Evolutionary conservation across 2,888 invertebrate genomes (phyloP).

Genomic region (Ashinkailepas kermadecensis): DNA sequence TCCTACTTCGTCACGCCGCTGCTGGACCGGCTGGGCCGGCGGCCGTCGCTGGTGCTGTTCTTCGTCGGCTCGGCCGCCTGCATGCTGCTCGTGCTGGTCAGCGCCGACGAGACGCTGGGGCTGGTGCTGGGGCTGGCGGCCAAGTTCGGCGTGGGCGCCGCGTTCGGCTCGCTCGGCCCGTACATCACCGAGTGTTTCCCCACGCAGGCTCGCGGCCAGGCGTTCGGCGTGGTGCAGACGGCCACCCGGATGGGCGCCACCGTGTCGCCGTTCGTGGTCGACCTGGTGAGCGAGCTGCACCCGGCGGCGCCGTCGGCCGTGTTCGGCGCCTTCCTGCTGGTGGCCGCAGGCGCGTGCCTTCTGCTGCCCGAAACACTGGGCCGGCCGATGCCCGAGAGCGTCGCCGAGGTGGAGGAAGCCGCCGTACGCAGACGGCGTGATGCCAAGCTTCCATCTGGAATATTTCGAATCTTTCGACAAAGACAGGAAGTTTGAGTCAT

Average conservation of each 20-base stretch:
- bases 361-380: slow-evolving; percentile 12
- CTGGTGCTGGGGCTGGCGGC: slow-evolving; percentile 38
- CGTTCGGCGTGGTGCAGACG: neutral
- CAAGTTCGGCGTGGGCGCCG: slow-evolving; percentile 44
- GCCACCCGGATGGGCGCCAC: slow-evolving; percentile 46
- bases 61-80: slow-evolving; percentile 43
- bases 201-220: slow-evolving; percentile 45
- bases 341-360: neutral
- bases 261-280: slow-evolving; percentile 43
- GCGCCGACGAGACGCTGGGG: slow-evolving; percentile 35
- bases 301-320: neutral
- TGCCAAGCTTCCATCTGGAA: too few relatives aligned
- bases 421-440: too few relatives aligned
- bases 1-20: slow-evolving; percentile 42
- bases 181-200: slow-evolving; percentile 39
- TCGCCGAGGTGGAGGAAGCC: neutral
- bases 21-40: slow-evolving; percentile 44
- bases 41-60: slow-evolving; percentile 42
- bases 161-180: slow-evolving; percentile 45
- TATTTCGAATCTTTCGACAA: too few relatives aligned
- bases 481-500: too few relatives aligned
- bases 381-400: neutral
- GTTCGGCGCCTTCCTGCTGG: neutral
- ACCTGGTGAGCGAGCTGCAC: slow-evolving; percentile 29
- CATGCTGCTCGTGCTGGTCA: slow-evolving; percentile 42